Base-by-base conservation (phyloP, 2,888 invertebrate genomes). In the Nymphalis c-album region DNA sequence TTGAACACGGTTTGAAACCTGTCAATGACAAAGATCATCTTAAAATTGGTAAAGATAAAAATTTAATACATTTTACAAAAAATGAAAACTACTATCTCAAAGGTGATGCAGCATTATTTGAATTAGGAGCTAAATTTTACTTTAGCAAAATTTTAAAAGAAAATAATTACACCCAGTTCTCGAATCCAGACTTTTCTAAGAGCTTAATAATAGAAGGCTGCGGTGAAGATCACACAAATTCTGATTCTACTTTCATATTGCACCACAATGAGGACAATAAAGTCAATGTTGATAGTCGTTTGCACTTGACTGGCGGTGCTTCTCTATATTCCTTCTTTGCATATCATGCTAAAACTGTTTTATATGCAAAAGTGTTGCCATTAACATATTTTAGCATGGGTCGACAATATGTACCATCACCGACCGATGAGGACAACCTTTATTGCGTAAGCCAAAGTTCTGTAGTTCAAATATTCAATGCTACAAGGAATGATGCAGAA, bases 151-250 rank as follows among this genome's bases (percentile, higher is more conserved):
- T 85, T 16, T 77, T 93, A 17, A 85, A 88, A 26, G 84, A 92
- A 0, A 83, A 86, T 16, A 86, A 93, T n/a, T 96, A 94, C 79
- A 81, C 93, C 0, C 94, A 94, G 77, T 94, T 96, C 76, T 94
- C 95, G 0, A 96, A 96, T 83, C 93, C 96, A 0, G 97, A 97
- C 86, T 97, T 97, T 87, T 93, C 94, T 7, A 94, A 95, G 65
- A 96, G 95, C 79, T 86, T 96, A 2, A 88, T 97, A 5, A 88
- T 96, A 7, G 97, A 97, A 88, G 97, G 96, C 60, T 94, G 95
- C 76, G 95, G 95, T 2, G 79, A 87, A 46, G 90, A 94, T 77
- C 94, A 94, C 53, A 89, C 93, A 3, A 88, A 94, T 75, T 86
- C 93, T 0, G 77, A 87, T 47, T 78, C 86, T n/a, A 88, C 93